These are phyloP conservation scores for Chymomyza caudatula DNA, from an alignment of 2,888 invertebrate species.

Conservation along the genomic window DNA sequence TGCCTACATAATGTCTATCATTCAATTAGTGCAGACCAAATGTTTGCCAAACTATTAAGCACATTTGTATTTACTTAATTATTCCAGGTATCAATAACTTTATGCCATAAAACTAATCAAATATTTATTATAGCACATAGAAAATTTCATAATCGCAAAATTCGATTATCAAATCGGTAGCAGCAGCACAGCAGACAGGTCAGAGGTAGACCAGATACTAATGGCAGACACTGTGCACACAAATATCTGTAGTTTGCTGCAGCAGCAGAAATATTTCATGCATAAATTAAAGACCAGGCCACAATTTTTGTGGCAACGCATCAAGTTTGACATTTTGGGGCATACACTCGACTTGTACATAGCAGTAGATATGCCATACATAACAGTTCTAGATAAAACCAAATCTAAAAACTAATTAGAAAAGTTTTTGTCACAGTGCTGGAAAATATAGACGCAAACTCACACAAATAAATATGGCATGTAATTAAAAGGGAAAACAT, in stretches of 20 bases:
- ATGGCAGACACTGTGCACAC: background rate
- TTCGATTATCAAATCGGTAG: slow-evolving; percentile 2
- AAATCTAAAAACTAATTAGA: slow-evolving; percentile 2
- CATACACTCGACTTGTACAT: background rate
- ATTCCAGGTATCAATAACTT: slow-evolving; percentile 30
- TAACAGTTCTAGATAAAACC: background rate
- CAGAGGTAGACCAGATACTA: background rate
- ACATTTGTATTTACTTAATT: slow-evolving; percentile 29
- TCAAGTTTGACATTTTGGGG: background rate
- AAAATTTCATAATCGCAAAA: slow-evolving; percentile 6
- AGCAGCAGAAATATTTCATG: slow-evolving; percentile 1
- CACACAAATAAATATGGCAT: background rate
- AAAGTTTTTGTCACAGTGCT: background rate
- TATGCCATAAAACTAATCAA: slow-evolving; percentile 51
- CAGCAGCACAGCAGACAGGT: background rate
- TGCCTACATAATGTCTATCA: slow-evolving; percentile 4
- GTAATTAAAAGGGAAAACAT: slow-evolving; percentile 16
- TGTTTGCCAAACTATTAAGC: slow-evolving; percentile 30
- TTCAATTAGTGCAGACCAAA: slow-evolving; percentile 13
- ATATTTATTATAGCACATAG: slow-evolving; percentile 43
- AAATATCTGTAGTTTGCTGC: slow-evolving; percentile 28
- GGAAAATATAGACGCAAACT: background rate
- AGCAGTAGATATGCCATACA: background rate
- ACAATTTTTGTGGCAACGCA: background rate
- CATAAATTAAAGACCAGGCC: slow-evolving; percentile 34